phyloP scores from a whole-genome alignment of 2,797 vertebrate genomes.

The Echiichthys vipera region DNA sequence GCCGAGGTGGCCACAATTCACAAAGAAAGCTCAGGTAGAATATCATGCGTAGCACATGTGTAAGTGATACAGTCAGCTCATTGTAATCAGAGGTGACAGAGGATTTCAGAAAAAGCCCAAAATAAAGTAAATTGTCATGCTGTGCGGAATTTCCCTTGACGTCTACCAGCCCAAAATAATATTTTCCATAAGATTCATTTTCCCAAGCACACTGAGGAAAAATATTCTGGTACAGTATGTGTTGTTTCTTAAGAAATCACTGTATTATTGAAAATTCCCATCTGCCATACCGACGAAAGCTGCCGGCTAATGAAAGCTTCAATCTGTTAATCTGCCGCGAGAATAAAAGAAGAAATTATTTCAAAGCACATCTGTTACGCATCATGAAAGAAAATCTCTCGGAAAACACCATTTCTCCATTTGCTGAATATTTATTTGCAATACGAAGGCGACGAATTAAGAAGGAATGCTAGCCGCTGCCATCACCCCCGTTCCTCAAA shows the following conservation, averaged over 20 bases:
- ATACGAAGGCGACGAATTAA: slow-evolving; percentile 52
- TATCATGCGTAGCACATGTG: slow-evolving; percentile 73
- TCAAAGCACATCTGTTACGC: slow-evolving; percentile 63
- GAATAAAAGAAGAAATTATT: slow-evolving; percentile 47
- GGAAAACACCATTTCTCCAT: slow-evolving; percentile 39
- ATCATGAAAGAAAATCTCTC: slow-evolving; percentile 46
- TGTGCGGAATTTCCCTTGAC: slow-evolving; percentile 84
- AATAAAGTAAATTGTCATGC: slow-evolving; percentile 87
- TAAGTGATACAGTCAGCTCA: slow-evolving; percentile 80
- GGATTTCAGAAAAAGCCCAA: slow-evolving; percentile 74
- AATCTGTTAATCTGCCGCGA: slow-evolving; percentile 34
- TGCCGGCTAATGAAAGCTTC: slow-evolving; percentile 51
- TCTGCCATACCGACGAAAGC: slow-evolving; percentile 61
- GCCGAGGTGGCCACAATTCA: slow-evolving; percentile 60
- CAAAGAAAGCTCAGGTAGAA: slow-evolving; percentile 73
- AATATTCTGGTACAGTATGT: slow-evolving; percentile 74
- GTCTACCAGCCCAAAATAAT: slow-evolving; percentile 85
- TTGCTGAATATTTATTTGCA: slow-evolving; percentile 70
- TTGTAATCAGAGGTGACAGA: slow-evolving; percentile 87
- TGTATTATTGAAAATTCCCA: slow-evolving; percentile 75
- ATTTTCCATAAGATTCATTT: slow-evolving; percentile 86
- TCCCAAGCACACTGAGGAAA: slow-evolving; percentile 74
- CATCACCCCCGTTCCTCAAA: slow-evolving; percentile 40
- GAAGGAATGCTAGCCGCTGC: slow-evolving; percentile 55
- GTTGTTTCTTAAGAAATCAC: slow-evolving; percentile 77